These are phyloP conservation scores for Leucophenga varia DNA, from an alignment of 1,140 invertebrate genomes.

Conservation along the genomic window DNA sequence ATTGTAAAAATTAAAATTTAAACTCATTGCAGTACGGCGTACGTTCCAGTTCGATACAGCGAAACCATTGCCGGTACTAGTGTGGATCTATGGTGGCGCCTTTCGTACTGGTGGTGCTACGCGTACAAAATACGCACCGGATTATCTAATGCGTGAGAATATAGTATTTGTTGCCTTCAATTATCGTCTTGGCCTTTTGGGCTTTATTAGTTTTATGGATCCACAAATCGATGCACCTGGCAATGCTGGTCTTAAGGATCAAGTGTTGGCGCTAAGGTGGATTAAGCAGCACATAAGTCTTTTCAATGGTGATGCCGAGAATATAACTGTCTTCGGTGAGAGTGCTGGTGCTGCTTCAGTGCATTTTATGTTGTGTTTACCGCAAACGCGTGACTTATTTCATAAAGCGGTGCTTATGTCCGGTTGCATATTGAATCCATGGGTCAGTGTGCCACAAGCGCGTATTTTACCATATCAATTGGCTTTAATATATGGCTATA, in stretches of 20 bases:
- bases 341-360: conserved; percentile 50
- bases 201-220: conserved; percentile 28
- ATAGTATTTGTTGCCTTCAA: conserved; percentile 70
- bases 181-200: conserved; percentile 67
- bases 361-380: conserved; percentile 42
- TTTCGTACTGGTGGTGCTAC: conserved; percentile 60
- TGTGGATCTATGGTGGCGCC: conserved; percentile 72
- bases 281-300: conserved; percentile 41
- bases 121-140: conserved; percentile 60
- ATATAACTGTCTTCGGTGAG: conserved; percentile 50
- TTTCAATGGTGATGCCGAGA: conserved; percentile 39
- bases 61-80: conserved; percentile 63
- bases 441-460: conserved; percentile 18
- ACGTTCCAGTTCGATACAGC: conserved; percentile 15
- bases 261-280: conserved; percentile 55
- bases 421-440: conserved; percentile 58
- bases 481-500: conserved; percentile 29
- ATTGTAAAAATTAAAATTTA: neutral
- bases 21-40: neutral
- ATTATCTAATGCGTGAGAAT: conserved; percentile 64
- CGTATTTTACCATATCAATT: conserved; percentile 17
- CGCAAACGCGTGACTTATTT: conserved; percentile 58
- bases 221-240: conserved; percentile 4
- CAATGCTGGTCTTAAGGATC: conserved; percentile 59
- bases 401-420: conserved; percentile 64